Percentiles rank a stretch among this genome's conserved stretches.
These are phyloP conservation scores for Xenotilapia flavipinnis DNA, from an alignment of 2,113 vertebrate genomes.

Conservation along the genomic window DNA sequence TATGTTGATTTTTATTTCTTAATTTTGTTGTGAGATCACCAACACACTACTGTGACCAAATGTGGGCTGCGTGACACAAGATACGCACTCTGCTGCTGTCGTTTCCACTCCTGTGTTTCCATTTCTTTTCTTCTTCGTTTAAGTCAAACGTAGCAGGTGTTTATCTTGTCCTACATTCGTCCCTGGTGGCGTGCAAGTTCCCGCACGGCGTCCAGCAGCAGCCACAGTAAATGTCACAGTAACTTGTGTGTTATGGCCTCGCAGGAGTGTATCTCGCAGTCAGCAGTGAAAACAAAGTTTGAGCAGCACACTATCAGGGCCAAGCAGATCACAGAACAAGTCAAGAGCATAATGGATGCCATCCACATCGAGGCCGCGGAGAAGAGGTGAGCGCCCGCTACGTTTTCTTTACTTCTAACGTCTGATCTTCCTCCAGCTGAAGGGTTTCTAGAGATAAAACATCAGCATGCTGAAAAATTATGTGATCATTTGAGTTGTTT, in stretches of 20 bases:
- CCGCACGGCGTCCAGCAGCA: background rate
- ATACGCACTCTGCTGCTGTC: constrained; percentile 69
- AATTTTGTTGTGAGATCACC: constrained; percentile 16
- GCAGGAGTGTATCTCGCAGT: constrained; percentile 99
- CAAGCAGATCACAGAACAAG: constrained; percentile 96
- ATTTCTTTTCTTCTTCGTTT: background rate
- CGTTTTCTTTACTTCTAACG: background rate
- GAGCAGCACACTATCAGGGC: constrained; percentile 99
- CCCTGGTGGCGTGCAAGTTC: constrained; percentile 5
- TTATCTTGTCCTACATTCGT: constrained; percentile 61
- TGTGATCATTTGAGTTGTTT: background rate
- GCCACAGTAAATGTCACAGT: constrained; percentile 74
- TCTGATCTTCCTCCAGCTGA: background rate
- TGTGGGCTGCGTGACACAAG: constrained; percentile 42
- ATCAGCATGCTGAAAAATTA: background rate
- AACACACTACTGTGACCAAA: constrained; percentile 81
- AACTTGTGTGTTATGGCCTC: constrained; percentile 95
- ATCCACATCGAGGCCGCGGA: constrained; percentile 92
- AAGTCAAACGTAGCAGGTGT: constrained; percentile 69
- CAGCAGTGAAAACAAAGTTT: constrained; percentile 99
- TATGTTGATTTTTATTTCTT: constrained; percentile 24
- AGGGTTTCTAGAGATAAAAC: background rate
- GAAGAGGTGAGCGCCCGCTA: constrained; percentile 81
- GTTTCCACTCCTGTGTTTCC: constrained; percentile 33
- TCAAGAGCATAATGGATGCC: constrained; percentile 94